Evolutionary conservation across 64 coral and sea anemone species (phyloP).

Genomic region (Pachyseris speciosa): DNA sequence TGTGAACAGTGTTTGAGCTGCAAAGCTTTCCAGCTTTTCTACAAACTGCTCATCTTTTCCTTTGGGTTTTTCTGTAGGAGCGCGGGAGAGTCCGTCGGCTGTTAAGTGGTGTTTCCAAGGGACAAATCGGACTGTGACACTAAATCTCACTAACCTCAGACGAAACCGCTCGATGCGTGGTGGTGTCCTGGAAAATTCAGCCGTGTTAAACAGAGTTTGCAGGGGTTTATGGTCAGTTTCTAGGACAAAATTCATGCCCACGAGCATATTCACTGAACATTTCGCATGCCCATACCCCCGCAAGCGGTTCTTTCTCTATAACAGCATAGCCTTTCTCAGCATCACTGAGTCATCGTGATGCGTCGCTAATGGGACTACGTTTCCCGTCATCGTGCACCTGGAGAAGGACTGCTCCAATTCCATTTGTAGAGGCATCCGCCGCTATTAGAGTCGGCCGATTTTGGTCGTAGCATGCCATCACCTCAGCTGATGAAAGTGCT

Average conservation of each 20-base stretch:
- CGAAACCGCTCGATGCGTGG: neutral
- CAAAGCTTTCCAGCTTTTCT: slow-evolving; percentile 51
- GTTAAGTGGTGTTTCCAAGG: too few relatives aligned
- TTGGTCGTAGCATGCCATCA: slow-evolving; percentile 46
- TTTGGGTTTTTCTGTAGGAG: neutral
- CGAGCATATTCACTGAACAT: slow-evolving; percentile 21
- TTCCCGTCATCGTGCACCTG: slow-evolving; percentile 50
- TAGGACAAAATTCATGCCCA: slow-evolving; percentile 23
- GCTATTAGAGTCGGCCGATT: slow-evolving; percentile 34
- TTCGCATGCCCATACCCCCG: slow-evolving; percentile 37
- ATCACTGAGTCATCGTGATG: slow-evolving; percentile 27
- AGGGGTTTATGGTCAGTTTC: neutral
- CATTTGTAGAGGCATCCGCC: slow-evolving; percentile 9
- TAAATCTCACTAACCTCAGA: neutral
- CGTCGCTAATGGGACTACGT: neutral
- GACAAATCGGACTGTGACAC: too few relatives aligned
- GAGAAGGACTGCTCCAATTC: slow-evolving; percentile 46
- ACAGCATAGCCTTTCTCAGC: slow-evolving; percentile 45
- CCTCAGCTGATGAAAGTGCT: slow-evolving; percentile 32
- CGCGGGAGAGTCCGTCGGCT: slow-evolving; percentile 16
- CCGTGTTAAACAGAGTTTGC: neutral
- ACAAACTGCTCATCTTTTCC: neutral
- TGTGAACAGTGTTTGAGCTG: neutral
- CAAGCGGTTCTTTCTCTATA: slow-evolving; percentile 39
- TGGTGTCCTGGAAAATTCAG: neutral